These are phyloP conservation scores for Seriola aureovittata DNA, from an alignment of 2,113 vertebrate species.

Conservation along the genomic window DNA sequence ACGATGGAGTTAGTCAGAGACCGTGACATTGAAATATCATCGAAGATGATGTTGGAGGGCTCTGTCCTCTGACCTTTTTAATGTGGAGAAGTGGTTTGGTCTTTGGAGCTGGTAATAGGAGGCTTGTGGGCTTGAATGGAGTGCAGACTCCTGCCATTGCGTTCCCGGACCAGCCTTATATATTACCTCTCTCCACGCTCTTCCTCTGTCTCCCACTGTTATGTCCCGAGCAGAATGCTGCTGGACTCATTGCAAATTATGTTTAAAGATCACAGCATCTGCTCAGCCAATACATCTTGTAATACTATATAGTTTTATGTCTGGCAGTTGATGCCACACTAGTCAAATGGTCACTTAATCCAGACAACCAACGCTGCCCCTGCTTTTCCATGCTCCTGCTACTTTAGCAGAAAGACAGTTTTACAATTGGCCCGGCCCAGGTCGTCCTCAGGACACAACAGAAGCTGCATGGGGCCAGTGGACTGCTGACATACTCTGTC, in stretches of 20 bases:
- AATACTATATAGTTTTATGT: conserved; percentile 55
- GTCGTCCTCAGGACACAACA: conserved; percentile 6
- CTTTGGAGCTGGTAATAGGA: conserved; percentile 50
- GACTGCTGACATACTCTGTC: conserved; percentile 50
- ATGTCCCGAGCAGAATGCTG: conserved; percentile 27
- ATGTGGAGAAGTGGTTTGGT: conserved; percentile 61
- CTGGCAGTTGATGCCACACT: conserved; percentile 42
- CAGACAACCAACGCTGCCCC: neutral
- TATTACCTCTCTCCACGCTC: conserved; percentile 34
- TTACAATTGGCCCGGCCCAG: conserved; percentile 6
- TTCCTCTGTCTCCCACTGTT: conserved; percentile 33
- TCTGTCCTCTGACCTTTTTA: conserved; percentile 52
- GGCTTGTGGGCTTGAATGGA: conserved; percentile 59
- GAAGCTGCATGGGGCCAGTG: conserved; percentile 12
- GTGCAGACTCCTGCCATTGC: conserved; percentile 35
- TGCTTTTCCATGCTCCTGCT: conserved; percentile 6
- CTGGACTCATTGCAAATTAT: conserved; percentile 49
- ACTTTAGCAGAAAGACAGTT: neutral
- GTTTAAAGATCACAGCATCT: conserved; percentile 49
- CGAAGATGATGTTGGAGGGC: conserved; percentile 43
- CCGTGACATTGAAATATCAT: conserved; percentile 53
- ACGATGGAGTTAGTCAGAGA: conserved; percentile 51
- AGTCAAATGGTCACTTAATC: conserved; percentile 23
- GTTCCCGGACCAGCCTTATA: conserved; percentile 31
- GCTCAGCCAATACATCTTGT: conserved; percentile 49